A percentile compares a stretch with the other conserved stretches of the same genome.
Evolutionary conservation across 2,888 invertebrate genomes (phyloP).

Genomic region (Graphium colonna): DNA sequence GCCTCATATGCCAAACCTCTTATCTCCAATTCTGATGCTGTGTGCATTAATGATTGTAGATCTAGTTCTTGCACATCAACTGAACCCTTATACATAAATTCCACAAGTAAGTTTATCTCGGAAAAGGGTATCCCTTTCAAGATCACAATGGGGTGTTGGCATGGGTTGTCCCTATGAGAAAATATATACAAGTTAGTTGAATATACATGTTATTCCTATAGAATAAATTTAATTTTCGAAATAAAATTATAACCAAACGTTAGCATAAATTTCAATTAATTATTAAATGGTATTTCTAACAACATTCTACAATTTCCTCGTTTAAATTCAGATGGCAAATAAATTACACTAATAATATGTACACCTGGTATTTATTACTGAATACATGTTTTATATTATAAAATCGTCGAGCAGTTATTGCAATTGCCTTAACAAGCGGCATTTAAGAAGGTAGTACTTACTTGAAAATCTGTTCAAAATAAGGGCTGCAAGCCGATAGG

Average conservation of each 20-base stretch:
- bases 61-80: conserved; percentile 83
- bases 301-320: conserved; percentile 11
- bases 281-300: too few relatives aligned
- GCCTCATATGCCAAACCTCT: conserved; percentile 82
- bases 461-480: conserved; percentile 87
- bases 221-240: not conserved
- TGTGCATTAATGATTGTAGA: conserved; percentile 82
- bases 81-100: conserved; percentile 86
- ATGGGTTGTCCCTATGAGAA: conserved; percentile 81
- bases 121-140: conserved; percentile 83
- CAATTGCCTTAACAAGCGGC: not conserved
- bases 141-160: conserved; percentile 86
- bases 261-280: too few relatives aligned
- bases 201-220: too few relatives aligned
- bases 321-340: not conserved
- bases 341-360: not conserved
- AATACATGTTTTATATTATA: not conserved
- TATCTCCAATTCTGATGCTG: conserved; percentile 84
- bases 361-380: too few relatives aligned
- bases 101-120: conserved; percentile 83
- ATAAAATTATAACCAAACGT: too few relatives aligned
- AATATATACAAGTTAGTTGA: not conserved
- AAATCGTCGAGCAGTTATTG: too few relatives aligned
- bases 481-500: conserved; percentile 87
- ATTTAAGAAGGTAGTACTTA: conserved; percentile 36